These are phyloP conservation scores for Nebria brevicollis DNA, from an alignment of 2,888 invertebrate genomes.

Conservation along the genomic window DNA sequence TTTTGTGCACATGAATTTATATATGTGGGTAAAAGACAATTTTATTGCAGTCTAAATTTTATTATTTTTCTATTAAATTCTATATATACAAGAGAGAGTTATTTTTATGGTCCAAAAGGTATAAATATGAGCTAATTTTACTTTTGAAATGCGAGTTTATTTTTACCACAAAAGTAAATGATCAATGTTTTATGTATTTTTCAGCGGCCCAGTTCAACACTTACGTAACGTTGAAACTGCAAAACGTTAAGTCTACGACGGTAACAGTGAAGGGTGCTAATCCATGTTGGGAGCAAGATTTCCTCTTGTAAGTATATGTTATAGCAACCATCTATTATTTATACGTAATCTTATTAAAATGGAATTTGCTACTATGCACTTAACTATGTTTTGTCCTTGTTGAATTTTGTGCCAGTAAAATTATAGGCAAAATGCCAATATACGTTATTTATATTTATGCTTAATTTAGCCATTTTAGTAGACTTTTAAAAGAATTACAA, in stretches of 20 bases:
- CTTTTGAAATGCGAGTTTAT: background rate
- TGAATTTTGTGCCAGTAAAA: background rate
- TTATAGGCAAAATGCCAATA: background rate
- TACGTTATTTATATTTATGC: background rate
- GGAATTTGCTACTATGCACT: background rate
- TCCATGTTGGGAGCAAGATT: conserved; percentile 99
- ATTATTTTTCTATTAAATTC: too few species aligned
- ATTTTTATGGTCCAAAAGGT: too few species aligned
- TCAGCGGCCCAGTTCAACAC: conserved; percentile 92
- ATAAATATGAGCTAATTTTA: too few species aligned
- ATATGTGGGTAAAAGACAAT: too few species aligned
- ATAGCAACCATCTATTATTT: background rate
- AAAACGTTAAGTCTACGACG: conserved; percentile 98
- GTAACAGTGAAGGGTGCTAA: conserved; percentile 95
- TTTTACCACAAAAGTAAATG: conserved; percentile 3
- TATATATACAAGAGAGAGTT: too few species aligned
- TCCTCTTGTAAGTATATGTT: conserved; percentile 89
- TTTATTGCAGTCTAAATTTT: too few species aligned
- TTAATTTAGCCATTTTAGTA: background rate
- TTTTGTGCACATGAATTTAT: too few species aligned
- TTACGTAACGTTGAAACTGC: conserved; percentile 95
- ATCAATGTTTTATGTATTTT: conserved; percentile 54
- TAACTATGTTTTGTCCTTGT: background rate
- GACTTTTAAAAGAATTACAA: background rate
- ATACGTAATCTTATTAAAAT: conserved; percentile 5